A percentile compares a stretch with the other conserved stretches of the same genome.
Evolutionary conservation across 2,888 invertebrate genomes (phyloP).

Genomic region (Scrobipalpa costella): DNA sequence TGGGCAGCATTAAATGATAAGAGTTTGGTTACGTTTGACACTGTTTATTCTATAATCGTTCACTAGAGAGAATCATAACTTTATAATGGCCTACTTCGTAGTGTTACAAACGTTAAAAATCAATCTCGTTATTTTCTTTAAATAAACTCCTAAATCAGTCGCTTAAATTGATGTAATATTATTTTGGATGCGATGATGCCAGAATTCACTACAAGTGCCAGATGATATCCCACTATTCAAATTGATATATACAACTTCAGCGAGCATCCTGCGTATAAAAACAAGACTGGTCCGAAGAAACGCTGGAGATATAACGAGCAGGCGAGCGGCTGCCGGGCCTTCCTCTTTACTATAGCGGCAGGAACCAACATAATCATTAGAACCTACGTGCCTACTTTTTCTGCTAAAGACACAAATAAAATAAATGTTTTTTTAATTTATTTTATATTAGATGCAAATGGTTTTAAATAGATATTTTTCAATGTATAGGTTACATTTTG

Average conservation of each 20-base stretch:
- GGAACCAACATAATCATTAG: not conserved
- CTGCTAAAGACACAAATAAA: no score
- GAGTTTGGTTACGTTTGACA: no score
- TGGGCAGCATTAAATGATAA: no score
- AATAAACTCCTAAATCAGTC: no score
- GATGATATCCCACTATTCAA: not conserved
- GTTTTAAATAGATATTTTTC: not conserved
- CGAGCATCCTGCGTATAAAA: not conserved
- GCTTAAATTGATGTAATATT: no score
- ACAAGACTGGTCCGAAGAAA: not conserved
- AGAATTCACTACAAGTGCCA: not conserved
- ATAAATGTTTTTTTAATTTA: not conserved
- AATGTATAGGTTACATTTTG: no score
- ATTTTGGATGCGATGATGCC: not conserved
- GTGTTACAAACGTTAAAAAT: no score
- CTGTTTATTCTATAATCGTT: no score
- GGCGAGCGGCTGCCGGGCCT: not conserved
- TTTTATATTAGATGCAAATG: not conserved
- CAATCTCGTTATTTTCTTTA: no score
- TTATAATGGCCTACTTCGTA: no score
- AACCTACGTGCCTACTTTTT: not conserved
- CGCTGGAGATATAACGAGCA: not conserved
- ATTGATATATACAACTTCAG: not conserved
- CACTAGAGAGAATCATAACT: no score
- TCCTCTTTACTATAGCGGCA: not conserved